Conservation (phyloP, 1,140 invertebrate species). For the Drosophila suzukii region DNA sequence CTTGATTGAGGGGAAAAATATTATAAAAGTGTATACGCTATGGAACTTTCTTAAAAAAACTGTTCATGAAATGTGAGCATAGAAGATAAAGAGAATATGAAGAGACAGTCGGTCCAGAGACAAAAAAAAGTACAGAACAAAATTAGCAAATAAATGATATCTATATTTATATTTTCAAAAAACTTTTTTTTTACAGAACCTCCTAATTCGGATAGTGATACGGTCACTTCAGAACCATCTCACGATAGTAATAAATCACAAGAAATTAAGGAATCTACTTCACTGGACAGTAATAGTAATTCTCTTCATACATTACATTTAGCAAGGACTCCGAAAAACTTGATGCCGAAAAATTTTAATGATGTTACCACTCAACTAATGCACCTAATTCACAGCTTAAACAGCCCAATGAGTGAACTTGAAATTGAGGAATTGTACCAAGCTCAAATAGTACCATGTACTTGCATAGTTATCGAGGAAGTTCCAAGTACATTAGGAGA, state of each 20-base stretch:
- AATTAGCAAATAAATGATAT: too few relatives aligned
- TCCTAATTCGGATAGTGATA: slow-evolving; percentile 68
- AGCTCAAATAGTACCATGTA: slow-evolving; percentile 68
- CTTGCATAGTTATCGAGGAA: slow-evolving; percentile 65
- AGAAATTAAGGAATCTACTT: slow-evolving; percentile 42
- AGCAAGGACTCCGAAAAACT: slow-evolving; percentile 16
- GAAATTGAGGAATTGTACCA: slow-evolving; percentile 57
- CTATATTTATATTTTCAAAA: too few relatives aligned
- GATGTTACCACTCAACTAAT: slow-evolving; percentile 64
- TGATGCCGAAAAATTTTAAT: slow-evolving; percentile 18
- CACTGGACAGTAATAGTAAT: slow-evolving; percentile 71
- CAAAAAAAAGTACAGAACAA: too few relatives aligned
- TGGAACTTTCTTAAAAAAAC: too few relatives aligned
- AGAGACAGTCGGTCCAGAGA: too few relatives aligned
- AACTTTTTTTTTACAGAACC: slow-evolving; percentile 41
- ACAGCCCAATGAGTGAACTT: slow-evolving; percentile 33
- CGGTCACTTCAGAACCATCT: slow-evolving; percentile 73
- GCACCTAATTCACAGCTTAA: slow-evolving; percentile 59
- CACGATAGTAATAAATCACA: slow-evolving; percentile 56
- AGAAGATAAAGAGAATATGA: too few relatives aligned
- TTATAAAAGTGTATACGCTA: too few relatives aligned
- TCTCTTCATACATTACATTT: slow-evolving; percentile 27
- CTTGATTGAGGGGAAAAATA: too few relatives aligned
- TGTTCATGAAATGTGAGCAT: too few relatives aligned
- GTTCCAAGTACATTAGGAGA: neutral